Base-by-base conservation (phyloP, 1,140 invertebrate genomes). In the Heliconius melpomene region DNA sequence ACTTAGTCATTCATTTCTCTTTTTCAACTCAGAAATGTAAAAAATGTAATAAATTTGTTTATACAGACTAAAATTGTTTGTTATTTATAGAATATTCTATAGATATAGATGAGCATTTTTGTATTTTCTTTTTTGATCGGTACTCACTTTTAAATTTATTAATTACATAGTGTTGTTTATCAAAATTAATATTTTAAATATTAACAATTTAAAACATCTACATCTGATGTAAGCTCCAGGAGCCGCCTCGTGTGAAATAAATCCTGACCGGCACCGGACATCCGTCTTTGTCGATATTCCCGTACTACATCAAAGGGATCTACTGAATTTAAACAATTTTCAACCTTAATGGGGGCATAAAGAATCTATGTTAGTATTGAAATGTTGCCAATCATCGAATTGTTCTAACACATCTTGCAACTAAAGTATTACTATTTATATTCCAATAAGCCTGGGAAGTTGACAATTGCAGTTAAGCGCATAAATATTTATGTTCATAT, bases 271-370 rank as follows among this genome's bases (percentile, higher is more conserved):
- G 92, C 89, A 93, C 91, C 93, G 93, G 93, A 94, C 93, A 89
- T 94, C 93, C 93, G 93, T 93, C 93, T 94, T 93, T 92, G 91
- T 92, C 89, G 89, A 94, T 93, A 93, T 93, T 94, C 91, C 91
- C 88, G 89, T 93, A 90, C 91, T 87, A 94, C 93, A 93, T 94
- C 93, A 94, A 94, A 94, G 90, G 90, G 89, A 92, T 79, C 80
- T 80, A 84, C 84, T 77, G 38, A 87, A 84, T 83, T 81, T 80
- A 76, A 87, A 81, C 85, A 84, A 92, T 83, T 89, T 90, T 88
- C 85, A 86, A 91, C 91, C 87, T 89, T 94, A 93, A 86, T 60
- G 66, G 54, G 32, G 78, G 74, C 66, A 40, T 66, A 80, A 74
- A 87, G 76, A 80, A 85, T 75, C 75, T 73, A 85, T 74, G 86